These are phyloP conservation scores for Monomorium pharaonis DNA, from an alignment of 1,140 invertebrate genomes.

Conservation along the genomic window DNA sequence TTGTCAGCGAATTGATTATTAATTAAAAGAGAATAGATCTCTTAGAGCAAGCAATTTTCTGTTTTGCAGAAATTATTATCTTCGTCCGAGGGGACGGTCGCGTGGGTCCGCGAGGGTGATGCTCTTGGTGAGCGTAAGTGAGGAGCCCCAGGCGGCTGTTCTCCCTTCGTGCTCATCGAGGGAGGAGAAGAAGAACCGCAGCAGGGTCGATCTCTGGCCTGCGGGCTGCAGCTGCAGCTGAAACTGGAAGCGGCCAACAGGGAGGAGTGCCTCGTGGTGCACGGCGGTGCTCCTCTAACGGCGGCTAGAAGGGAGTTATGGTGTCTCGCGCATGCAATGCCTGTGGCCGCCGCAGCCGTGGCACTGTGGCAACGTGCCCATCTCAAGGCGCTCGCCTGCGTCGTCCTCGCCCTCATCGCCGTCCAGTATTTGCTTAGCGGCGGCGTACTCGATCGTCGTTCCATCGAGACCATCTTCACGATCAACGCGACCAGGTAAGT, in stretches of 20 bases:
- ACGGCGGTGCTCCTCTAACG: conserved; percentile 73
- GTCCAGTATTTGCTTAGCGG: conserved; percentile 85
- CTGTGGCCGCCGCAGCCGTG: conserved; percentile 82
- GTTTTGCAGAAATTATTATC: neutral
- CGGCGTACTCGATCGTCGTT: conserved; percentile 82
- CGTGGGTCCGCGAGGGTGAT: conserved; percentile 55
- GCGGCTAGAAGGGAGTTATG: conserved; percentile 82
- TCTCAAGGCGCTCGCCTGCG: conserved; percentile 81
- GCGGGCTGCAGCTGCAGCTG: neutral
- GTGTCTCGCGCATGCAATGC: conserved; percentile 83
- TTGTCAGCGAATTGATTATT: neutral
- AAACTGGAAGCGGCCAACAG: conserved; percentile 21
- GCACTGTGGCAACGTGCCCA: conserved; percentile 84
- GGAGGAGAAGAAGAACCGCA: neutral
- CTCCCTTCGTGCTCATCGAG: conserved; percentile 5
- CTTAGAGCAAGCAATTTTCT: neutral
- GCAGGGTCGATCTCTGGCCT: neutral
- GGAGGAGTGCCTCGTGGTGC: conserved; percentile 63
- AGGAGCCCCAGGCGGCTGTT: conserved; percentile 61
- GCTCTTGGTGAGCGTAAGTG: conserved; percentile 57
- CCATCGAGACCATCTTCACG: conserved; percentile 84
- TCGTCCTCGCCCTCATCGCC: conserved; percentile 82
- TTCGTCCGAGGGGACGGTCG: conserved; percentile 1
- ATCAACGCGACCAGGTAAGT: conserved; percentile 81
- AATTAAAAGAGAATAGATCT: neutral